Conservation (phyloP, 2,888 invertebrate genomes). For the Rhimphoctona megacephalus region DNA sequence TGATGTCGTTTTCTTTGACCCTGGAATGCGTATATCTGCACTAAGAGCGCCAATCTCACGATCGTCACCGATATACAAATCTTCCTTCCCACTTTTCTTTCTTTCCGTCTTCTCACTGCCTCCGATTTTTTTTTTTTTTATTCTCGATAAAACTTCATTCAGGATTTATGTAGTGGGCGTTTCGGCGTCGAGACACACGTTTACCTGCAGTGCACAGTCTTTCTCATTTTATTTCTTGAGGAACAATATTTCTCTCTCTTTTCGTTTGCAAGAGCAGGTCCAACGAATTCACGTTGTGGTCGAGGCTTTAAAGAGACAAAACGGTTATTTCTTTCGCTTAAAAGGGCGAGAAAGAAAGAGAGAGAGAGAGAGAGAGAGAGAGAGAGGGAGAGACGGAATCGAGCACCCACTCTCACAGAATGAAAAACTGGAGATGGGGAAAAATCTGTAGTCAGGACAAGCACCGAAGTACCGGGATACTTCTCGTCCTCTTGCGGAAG, state of each 20-base stretch:
- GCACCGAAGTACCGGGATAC: slow-evolving; percentile 25
- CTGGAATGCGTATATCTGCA: slow-evolving; percentile 43
- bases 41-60: slow-evolving; percentile 53
- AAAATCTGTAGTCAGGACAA: slow-evolving; percentile 36
- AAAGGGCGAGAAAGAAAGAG: slow-evolving; percentile 13
- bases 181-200: slow-evolving; percentile 53
- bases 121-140: slow-evolving; percentile 26
- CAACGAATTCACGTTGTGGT: slow-evolving; percentile 65
- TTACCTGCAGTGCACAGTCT: slow-evolving; percentile 54
- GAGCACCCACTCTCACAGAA: slow-evolving; percentile 62
- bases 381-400: slow-evolving; percentile 9
- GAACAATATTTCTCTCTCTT: slow-evolving; percentile 51
- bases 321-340: slow-evolving; percentile 49
- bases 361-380: slow-evolving; percentile 7
- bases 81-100: slow-evolving; percentile 41
- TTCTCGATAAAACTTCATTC: slow-evolving; percentile 64
- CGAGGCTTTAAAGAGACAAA: slow-evolving; percentile 66
- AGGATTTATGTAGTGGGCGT: slow-evolving; percentile 64
- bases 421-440: slow-evolving; percentile 57
- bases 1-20: slow-evolving; percentile 10
- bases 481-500: slow-evolving; percentile 67
- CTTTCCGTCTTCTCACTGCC: slow-evolving; percentile 38
- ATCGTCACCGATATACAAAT: slow-evolving; percentile 56
- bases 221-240: slow-evolving; percentile 11
- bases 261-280: slow-evolving; percentile 42